A percentile compares a stretch with the other conserved stretches of the same genome.
phyloP scores from a whole-genome alignment of 2,888 invertebrate genomes.

The Fragum whitleyi region DNA sequence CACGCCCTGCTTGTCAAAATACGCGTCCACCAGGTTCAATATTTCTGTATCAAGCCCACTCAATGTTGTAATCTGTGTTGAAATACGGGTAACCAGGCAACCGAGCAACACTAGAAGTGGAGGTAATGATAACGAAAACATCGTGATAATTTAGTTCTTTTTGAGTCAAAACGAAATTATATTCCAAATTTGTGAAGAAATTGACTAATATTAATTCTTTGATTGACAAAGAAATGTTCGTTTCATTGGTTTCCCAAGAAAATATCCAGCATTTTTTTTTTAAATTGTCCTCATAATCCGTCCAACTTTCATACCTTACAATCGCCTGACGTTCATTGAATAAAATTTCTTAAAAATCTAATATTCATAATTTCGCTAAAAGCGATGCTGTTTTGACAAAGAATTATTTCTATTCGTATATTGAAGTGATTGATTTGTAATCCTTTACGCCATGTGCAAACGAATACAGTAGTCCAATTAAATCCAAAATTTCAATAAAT shows the following conservation, averaged over 20 bases:
- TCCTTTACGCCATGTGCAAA: not conserved
- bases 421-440: not conserved
- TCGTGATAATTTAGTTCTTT: not conserved
- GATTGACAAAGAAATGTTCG: no score
- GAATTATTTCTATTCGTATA: not conserved
- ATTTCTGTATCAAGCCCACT: constrained; percentile 20
- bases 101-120: not conserved
- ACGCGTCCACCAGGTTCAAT: not conserved
- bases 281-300: no score
- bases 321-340: no score
- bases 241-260: no score
- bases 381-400: not conserved
- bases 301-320: no score
- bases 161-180: not conserved
- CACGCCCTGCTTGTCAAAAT: constrained; percentile 29
- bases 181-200: no score
- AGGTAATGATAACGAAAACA: not conserved
- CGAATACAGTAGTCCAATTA: not conserved
- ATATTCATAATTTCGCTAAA: no score
- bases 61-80: constrained; percentile 16
- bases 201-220: no score
- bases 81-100: not conserved
- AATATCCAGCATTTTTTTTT: no score
- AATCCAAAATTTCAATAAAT: no score
- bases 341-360: no score